phyloP scores from a whole-genome alignment of 2,113 vertebrate species.

The Salvelinus fontinalis region DNA sequence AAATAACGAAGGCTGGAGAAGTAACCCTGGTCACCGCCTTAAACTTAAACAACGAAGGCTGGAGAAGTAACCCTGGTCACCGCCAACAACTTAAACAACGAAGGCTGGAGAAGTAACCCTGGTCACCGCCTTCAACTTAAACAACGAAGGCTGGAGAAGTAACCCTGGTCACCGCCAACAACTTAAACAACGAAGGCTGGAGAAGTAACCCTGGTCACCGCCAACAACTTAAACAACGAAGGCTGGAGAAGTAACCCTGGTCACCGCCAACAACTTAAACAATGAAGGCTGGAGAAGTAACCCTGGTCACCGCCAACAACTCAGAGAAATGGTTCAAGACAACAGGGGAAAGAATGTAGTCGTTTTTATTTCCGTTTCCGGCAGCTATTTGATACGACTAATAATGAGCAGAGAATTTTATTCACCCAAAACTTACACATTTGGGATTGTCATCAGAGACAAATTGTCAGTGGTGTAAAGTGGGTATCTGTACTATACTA shows the following conservation, averaged over 20 bases:
- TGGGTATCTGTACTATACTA: too few species aligned
- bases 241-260: neutral
- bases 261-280: too few species aligned
- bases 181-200: neutral
- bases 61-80: neutral
- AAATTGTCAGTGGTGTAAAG: too few species aligned
- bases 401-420: too few species aligned
- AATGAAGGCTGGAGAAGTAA: neutral
- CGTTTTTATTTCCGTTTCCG: too few species aligned
- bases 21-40: neutral
- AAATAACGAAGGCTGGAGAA: neutral
- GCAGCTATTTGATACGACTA: too few species aligned
- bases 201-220: neutral
- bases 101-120: neutral
- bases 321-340: neutral
- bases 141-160: neutral
- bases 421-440: too few species aligned
- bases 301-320: neutral
- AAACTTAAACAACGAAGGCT: constrained; percentile 3
- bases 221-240: too few species aligned
- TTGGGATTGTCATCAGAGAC: too few species aligned
- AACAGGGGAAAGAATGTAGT: neutral
- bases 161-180: neutral
- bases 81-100: too few species aligned
- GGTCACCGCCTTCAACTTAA: too few species aligned